Evolutionary conservation across 2,113 vertebrate genomes (phyloP).

Genomic region (Camelus dromedarius): DNA sequence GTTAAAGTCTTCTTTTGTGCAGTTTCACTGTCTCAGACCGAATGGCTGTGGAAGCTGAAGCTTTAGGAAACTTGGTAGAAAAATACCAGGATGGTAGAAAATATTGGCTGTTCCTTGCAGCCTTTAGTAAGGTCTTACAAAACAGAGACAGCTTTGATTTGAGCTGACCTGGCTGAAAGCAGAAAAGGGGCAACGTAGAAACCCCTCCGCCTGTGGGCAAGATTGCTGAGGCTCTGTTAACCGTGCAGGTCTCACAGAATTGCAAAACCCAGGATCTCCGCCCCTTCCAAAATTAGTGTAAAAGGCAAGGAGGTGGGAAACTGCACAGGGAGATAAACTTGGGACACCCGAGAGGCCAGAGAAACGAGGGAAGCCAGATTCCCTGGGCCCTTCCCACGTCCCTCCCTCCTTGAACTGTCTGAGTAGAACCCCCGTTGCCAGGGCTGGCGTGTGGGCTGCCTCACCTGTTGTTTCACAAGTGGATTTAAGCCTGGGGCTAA

Average conservation of each 20-base stretch:
- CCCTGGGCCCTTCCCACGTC: not conserved
- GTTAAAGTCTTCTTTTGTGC: not conserved
- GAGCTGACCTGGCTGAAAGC: not conserved
- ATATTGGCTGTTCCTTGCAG: not conserved
- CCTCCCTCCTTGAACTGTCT: not conserved
- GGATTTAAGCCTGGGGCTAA: not conserved
- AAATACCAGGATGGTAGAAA: constrained; percentile 17
- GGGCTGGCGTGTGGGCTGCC: not conserved
- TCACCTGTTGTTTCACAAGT: not conserved
- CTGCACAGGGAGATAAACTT: not conserved
- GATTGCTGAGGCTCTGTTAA: not conserved
- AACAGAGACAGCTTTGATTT: constrained; percentile 1
- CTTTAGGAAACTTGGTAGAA: constrained; percentile 23
- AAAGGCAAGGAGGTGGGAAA: not conserved
- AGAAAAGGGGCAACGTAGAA: not conserved
- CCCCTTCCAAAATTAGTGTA: constrained; percentile 32
- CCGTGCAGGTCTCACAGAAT: not conserved
- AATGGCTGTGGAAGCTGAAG: not conserved
- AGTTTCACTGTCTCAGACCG: not conserved
- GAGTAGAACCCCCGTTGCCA: not conserved
- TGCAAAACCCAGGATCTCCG: not conserved
- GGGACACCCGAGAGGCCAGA: not conserved
- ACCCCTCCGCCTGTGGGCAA: not conserved
- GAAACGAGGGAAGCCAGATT: not conserved
- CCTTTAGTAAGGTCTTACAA: constrained; percentile 15